Evolutionary conservation across 2,797 vertebrate genomes (phyloP).

Genomic region (Discoglossus pictus): DNA sequence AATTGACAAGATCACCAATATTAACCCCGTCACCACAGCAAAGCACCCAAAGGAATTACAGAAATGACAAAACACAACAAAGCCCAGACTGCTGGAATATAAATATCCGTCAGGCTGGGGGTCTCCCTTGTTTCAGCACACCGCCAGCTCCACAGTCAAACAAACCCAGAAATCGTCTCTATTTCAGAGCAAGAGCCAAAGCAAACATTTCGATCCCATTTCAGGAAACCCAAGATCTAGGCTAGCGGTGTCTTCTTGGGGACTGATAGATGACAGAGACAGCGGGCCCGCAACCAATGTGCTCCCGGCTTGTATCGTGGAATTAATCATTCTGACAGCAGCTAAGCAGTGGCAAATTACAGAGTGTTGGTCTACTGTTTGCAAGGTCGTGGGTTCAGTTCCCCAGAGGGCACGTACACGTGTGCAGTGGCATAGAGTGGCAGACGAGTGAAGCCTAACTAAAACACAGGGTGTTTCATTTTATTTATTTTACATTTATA

Average conservation of each 20-base stretch:
- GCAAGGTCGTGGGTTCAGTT: constrained; percentile 19
- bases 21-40: no score
- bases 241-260: constrained; percentile 45
- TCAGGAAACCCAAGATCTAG: constrained; percentile 52
- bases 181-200: constrained; percentile 46
- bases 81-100: no score
- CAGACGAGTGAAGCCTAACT: constrained; percentile 23
- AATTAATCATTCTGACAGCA: constrained; percentile 33
- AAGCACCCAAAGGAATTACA: no score
- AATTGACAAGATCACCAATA: no score
- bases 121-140: constrained; percentile 10
- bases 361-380: constrained; percentile 23
- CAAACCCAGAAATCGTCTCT: constrained; percentile 6
- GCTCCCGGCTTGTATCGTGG: not conserved
- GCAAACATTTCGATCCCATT: constrained; percentile 56
- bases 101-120: constrained; percentile 6
- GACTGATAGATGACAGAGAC: constrained; percentile 46
- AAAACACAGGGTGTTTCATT: not conserved
- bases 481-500: not conserved
- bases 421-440: constrained; percentile 33
- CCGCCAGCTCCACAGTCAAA: constrained; percentile 23
- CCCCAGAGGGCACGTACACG: constrained; percentile 26
- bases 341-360: not conserved
- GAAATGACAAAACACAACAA: no score
- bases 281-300: constrained; percentile 32